Evolutionary conservation across 2,797 vertebrate genomes (phyloP).

Genomic region (Varecia variegata): DNA sequence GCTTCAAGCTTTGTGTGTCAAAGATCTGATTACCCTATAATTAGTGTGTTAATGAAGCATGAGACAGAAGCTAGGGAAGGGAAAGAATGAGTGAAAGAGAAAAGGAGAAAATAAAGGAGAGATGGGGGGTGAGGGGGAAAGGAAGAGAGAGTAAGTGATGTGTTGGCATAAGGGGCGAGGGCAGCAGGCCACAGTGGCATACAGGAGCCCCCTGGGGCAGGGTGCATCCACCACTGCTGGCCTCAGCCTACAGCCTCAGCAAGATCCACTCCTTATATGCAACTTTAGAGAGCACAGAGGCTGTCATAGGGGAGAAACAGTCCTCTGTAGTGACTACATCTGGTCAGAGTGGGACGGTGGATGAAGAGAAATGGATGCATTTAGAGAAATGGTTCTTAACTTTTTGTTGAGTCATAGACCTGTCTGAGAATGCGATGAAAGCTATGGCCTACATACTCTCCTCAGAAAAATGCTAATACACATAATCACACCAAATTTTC

Average conservation of each 20-base stretch:
- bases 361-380: background rate
- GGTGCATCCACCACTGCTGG: background rate
- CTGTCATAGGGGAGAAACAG: background rate
- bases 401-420: conserved; percentile 29
- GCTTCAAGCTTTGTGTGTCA: conserved; percentile 40
- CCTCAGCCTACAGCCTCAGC: background rate
- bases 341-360: conserved; percentile 8
- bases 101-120: background rate
- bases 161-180: background rate
- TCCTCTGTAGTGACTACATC: conserved; percentile 2
- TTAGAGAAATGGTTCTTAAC: conserved; percentile 27
- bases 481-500: conserved; percentile 21
- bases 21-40: conserved; percentile 40
- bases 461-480: conserved; percentile 13
- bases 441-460: background rate
- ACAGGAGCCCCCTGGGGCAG: background rate
- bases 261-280: background rate
- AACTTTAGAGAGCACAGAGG: background rate
- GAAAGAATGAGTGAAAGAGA: background rate
- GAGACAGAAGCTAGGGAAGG: conserved; percentile 23
- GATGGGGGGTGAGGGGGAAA: background rate
- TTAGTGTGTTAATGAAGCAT: conserved; percentile 54
- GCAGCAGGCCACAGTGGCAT: background rate
- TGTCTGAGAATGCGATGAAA: conserved; percentile 49
- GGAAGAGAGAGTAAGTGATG: background rate